A percentile compares a stretch with the other conserved stretches of the same genome.
Conservation (phyloP, 2,888 invertebrate genomes). For the Coleophora flavipennella region DNA sequence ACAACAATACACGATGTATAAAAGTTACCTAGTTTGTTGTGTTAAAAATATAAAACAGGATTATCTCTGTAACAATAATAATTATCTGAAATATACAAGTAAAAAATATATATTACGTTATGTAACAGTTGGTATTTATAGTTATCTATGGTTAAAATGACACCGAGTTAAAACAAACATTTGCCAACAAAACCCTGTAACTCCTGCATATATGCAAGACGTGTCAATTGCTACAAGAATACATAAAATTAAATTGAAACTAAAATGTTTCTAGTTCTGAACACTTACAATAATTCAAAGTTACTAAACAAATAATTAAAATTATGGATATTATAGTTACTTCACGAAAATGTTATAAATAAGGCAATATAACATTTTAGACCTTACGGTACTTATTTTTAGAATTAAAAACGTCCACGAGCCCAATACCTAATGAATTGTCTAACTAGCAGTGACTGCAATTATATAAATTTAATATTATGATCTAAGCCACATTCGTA, state of each 20-base stretch:
- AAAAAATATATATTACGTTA: constrained; percentile 67
- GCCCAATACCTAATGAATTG: constrained; percentile 33
- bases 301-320: background rate
- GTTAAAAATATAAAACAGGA: constrained; percentile 65
- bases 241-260: constrained; percentile 7
- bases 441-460: constrained; percentile 45
- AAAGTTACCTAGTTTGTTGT: constrained; percentile 53
- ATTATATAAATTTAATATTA: constrained; percentile 5
- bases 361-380: constrained; percentile 44
- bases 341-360: constrained; percentile 30
- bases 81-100: constrained; percentile 67
- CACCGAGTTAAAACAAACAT: constrained; percentile 24
- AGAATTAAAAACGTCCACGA: constrained; percentile 17
- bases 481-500: constrained; percentile 1
- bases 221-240: no score
- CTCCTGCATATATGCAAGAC: no score
- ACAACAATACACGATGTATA: constrained; percentile 46
- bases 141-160: constrained; percentile 34
- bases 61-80: constrained; percentile 64
- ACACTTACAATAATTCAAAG: constrained; percentile 22
- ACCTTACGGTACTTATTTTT: background rate
- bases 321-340: constrained; percentile 24
- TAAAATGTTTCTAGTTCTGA: constrained; percentile 20
- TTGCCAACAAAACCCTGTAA: constrained; percentile 23
- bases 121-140: constrained; percentile 46